A percentile compares a stretch with the other conserved stretches of the same genome.
Conservation (phyloP, 2,113 vertebrate species). For the Neolamprologus toae region DNA sequence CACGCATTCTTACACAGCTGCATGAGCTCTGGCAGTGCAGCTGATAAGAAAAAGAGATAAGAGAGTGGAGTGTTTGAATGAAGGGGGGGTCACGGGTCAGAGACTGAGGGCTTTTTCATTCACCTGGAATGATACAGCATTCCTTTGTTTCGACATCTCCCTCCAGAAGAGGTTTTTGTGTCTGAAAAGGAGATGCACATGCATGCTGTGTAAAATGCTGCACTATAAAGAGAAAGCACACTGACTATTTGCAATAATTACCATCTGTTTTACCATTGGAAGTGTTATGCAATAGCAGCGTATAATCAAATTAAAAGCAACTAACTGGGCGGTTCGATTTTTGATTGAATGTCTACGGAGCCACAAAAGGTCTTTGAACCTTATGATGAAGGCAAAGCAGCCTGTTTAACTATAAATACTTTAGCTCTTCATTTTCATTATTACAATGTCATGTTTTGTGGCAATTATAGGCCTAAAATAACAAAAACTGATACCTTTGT, state of each 20-base stretch:
- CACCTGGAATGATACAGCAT: conserved; percentile 24
- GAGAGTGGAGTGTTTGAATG: conserved; percentile 22
- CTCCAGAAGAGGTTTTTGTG: neutral
- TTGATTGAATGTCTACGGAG: neutral
- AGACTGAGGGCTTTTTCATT: conserved; percentile 20
- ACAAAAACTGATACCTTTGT: neutral
- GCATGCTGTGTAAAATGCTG: neutral
- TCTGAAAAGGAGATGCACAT: neutral
- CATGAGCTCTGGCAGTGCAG: neutral
- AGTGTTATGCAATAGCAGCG: neutral
- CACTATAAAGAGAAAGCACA: neutral
- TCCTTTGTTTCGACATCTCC: conserved; percentile 10
- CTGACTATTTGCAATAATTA: neutral
- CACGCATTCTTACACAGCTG: neutral
- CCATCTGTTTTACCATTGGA: neutral
- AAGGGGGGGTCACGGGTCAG: conserved; percentile 15
- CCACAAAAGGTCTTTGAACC: neutral
- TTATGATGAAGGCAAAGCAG: neutral
- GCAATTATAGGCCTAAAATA: neutral
- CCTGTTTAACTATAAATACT: neutral
- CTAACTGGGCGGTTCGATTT: fast-evolving
- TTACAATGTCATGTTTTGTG: neutral
- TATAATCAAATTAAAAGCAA: neutral
- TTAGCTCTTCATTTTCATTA: neutral
- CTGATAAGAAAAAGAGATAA: conserved; percentile 44